Evolutionary conservation across 2,797 vertebrate species (phyloP).

Genomic region (Smutsia temminckii): DNA sequence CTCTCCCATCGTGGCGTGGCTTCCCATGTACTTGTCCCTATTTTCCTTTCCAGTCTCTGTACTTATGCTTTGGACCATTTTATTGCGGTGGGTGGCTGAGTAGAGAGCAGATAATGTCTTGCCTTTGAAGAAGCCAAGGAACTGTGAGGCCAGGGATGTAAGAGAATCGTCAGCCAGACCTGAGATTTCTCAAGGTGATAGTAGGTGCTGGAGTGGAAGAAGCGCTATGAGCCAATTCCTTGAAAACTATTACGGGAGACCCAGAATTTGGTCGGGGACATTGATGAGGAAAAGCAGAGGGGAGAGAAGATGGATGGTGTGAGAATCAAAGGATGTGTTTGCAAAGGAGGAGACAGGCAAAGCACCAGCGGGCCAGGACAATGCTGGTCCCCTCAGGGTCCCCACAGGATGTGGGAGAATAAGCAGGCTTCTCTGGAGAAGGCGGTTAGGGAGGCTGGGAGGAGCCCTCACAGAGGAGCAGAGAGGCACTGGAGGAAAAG

Average conservation of each 20-base stretch:
- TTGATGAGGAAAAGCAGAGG: neutral
- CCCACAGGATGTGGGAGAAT: neutral
- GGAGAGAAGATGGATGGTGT: neutral
- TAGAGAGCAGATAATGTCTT: neutral
- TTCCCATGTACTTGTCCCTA: neutral
- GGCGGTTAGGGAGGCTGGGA: neutral
- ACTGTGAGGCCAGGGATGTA: neutral
- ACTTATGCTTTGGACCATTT: neutral
- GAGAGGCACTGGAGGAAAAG: neutral
- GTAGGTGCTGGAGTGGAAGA: neutral
- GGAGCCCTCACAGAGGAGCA: neutral
- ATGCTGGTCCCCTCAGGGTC: neutral
- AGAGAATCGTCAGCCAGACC: neutral
- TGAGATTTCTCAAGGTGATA: neutral
- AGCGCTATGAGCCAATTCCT: neutral
- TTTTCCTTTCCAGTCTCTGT: neutral
- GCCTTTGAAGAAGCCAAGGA: neutral
- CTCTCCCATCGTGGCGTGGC: neutral
- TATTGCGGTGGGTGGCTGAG: neutral
- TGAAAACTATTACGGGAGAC: neutral
- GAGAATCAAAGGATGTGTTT: neutral
- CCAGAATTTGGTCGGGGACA: neutral
- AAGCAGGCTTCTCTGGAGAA: neutral
- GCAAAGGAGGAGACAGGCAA: neutral
- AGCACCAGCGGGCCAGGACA: neutral